phyloP scores from a whole-genome alignment of 2,113 vertebrate species.

The Gopherus flavomarginatus region DNA sequence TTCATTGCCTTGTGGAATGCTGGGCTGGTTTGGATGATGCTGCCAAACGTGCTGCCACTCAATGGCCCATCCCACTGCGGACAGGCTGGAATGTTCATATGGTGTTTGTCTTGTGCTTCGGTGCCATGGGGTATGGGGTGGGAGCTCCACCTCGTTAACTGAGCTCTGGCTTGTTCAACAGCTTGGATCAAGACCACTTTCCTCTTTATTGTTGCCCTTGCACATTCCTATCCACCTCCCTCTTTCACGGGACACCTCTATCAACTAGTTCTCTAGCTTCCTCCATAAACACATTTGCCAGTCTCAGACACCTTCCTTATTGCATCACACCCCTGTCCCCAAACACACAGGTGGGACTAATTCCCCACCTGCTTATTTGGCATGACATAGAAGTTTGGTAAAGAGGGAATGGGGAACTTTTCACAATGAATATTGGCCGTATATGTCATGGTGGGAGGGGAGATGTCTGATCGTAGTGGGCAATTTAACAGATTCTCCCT shows the following conservation, averaged over 20 bases:
- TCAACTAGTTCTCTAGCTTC: not conserved
- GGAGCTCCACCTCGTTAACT: not conserved
- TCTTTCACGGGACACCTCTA: not conserved
- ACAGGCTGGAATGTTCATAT: not conserved
- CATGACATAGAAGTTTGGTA: too few species aligned
- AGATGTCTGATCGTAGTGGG: not conserved
- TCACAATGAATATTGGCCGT: too few species aligned
- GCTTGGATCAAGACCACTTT: not conserved
- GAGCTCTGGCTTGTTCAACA: not conserved
- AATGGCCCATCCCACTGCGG: not conserved
- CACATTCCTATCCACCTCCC: not conserved
- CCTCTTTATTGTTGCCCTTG: not conserved
- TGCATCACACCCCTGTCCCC: not conserved
- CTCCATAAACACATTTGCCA: not conserved
- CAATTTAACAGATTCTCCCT: too few species aligned
- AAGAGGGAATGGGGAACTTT: too few species aligned
- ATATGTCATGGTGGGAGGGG: not conserved
- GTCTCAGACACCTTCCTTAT: not conserved
- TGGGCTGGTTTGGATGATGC: not conserved
- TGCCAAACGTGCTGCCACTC: not conserved
- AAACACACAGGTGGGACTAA: too few species aligned
- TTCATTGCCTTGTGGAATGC: fast-evolving
- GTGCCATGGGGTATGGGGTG: not conserved
- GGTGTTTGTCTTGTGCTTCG: not conserved
- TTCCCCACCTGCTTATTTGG: too few species aligned